Evolutionary conservation across 2,113 vertebrate species (phyloP), one percentile per base, ranked within the genome.

Genomic region (Anguilla japonica): DNA sequence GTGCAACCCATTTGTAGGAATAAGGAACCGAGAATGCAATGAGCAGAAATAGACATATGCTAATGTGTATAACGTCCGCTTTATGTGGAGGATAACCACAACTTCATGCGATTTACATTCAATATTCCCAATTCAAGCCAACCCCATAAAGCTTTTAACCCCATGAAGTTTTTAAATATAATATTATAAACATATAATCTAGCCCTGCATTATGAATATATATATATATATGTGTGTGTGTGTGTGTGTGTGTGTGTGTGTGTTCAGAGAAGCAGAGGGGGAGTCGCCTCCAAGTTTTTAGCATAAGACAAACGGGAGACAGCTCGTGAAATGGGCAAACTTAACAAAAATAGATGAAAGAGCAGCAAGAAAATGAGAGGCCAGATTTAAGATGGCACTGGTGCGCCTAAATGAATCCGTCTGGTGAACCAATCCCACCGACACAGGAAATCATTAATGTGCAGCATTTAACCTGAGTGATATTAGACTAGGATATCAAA

Each of bases 11-110:
- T 84, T 88, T 83, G 60, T 85, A 57, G 67, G 88, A 90, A 92
- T 88, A 81, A 89, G 88, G 89, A 92, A 91, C 50, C 85, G 86
- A 89, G 90, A 87, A 83, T 85, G 85, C 88, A 67, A 57, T 41
- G n/a, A 57, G 34, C 39, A 41, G 71, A n/a, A 75, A 75, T 40
- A 41, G 26, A 67, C 16, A 56, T 86, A 57, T 81, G 79, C 60
- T 85, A 79, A 85, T 43, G 83, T 79, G 85, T 78, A 83, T 82
- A 56, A 88, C 71, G 87, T 85, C 29, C 14, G 50, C 60, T 88
- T 87, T 53, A 53, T 53, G 50, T 53, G 50, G 50, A 53, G 50
- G 50, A 53, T 53, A 14, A 13, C 50, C 50, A 14, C 50, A 53
- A 53, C 50, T 53, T 53, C 11, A 53, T 53, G 50, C 8, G 1